These are phyloP conservation scores for Hemiprocne comata DNA, from an alignment of 2,113 vertebrate genomes.

Conservation along the genomic window DNA sequence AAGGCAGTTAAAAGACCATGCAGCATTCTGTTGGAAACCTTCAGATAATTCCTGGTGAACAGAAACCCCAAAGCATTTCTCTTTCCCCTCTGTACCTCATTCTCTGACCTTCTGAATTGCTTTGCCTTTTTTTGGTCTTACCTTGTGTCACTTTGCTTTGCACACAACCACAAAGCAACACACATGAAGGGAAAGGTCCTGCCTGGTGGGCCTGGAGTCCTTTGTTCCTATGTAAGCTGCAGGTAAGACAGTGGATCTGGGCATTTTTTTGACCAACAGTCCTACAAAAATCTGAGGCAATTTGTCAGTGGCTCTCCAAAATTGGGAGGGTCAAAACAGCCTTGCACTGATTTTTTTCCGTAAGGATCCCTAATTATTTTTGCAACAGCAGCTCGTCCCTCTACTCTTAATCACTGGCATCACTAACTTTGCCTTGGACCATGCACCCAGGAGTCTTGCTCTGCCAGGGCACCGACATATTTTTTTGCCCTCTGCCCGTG, in stretches of 20 bases:
- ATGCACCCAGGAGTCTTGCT: background rate
- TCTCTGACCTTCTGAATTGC: background rate
- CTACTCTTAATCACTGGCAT: background rate
- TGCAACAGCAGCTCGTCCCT: background rate
- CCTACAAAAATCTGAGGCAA: background rate
- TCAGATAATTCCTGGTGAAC: background rate
- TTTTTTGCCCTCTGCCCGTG: background rate
- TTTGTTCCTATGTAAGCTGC: background rate
- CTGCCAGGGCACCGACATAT: accelerated
- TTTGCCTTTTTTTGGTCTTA: background rate
- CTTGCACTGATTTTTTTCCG: background rate
- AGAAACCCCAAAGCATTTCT: background rate
- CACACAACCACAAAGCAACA: background rate
- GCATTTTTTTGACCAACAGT: accelerated
- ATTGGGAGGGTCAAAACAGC: background rate
- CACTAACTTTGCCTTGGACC: background rate
- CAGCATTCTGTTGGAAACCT: background rate
- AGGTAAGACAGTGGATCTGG: background rate
- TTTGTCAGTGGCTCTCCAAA: background rate
- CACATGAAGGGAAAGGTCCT: background rate
- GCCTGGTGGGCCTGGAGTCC: background rate
- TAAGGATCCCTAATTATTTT: background rate
- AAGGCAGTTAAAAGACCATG: background rate
- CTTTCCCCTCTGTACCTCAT: accelerated
- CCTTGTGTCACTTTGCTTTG: background rate